Evolutionary conservation across 2,888 invertebrate genomes (phyloP).

Genomic region (Plemyria rubiginata): DNA sequence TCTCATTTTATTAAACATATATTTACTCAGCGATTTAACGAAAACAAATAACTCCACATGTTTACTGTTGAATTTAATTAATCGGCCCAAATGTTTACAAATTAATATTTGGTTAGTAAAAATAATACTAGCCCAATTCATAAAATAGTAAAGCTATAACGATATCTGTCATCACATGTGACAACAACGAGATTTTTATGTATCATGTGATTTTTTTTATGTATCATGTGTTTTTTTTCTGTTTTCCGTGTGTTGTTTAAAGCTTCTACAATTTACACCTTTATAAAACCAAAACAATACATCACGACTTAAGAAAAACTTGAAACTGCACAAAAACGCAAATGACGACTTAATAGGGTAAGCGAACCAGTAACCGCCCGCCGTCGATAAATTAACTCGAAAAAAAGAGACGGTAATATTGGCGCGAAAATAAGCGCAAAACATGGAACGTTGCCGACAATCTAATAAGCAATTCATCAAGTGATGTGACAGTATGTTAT

Average conservation of each 20-base stretch:
- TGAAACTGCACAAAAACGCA: slow-evolving; percentile 17
- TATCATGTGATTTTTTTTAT: no score
- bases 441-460: slow-evolving; percentile 64
- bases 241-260: neutral
- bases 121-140: no score
- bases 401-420: slow-evolving; percentile 56
- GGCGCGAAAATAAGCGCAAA: slow-evolving; percentile 65
- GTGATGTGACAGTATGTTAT: slow-evolving; percentile 77
- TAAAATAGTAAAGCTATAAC: no score
- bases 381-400: slow-evolving; percentile 47
- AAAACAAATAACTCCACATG: neutral
- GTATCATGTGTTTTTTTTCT: no score
- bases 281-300: slow-evolving; percentile 16
- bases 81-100: neutral
- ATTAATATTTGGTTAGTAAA: neutral
- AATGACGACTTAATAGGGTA: slow-evolving; percentile 55
- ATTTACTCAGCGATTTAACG: neutral
- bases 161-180: no score
- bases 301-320: neutral
- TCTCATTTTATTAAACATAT: neutral
- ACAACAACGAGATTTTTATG: no score
- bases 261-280: slow-evolving; percentile 4
- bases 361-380: slow-evolving; percentile 50
- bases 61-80: neutral
- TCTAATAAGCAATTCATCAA: slow-evolving; percentile 82